Percentiles rank a stretch among this genome's conserved stretches.
Conservation (phyloP, 2,113 vertebrate genomes). For the Nibea albiflora region DNA sequence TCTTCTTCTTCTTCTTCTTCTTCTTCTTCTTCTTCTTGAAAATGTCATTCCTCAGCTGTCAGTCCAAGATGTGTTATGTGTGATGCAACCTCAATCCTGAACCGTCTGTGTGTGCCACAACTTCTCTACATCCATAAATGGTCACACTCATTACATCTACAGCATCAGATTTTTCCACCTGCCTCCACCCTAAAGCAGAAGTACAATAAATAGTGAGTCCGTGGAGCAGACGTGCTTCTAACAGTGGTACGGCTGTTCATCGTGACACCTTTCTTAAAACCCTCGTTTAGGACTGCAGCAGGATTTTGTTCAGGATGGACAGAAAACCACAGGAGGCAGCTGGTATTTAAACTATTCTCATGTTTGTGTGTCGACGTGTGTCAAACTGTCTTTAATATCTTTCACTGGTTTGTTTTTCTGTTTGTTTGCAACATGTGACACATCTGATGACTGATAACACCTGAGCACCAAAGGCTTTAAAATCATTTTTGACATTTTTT, state of each 20-base stretch:
- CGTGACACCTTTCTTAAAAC: neutral
- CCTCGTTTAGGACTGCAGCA: neutral
- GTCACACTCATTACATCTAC: too few relatives aligned
- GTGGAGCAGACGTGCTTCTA: neutral
- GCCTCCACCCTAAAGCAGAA: neutral
- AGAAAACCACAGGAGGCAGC: neutral
- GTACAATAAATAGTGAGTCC: neutral
- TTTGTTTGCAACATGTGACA: neutral
- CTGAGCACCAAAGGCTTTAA: too few relatives aligned
- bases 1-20: too few relatives aligned
- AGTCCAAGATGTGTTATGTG: too few relatives aligned
- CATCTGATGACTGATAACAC: neutral
- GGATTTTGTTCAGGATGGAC: constrained; percentile 3
- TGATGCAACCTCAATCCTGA: too few relatives aligned
- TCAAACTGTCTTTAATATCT: neutral
- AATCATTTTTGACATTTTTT: too few relatives aligned
- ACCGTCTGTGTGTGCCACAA: too few relatives aligned
- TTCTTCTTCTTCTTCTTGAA: too few relatives aligned
- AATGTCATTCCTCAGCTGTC: too few relatives aligned
- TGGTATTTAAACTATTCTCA: neutral
- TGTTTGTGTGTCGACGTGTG: neutral
- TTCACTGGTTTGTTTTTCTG: neutral
- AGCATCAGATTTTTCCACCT: too few relatives aligned
- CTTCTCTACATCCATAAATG: too few relatives aligned
- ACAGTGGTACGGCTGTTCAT: neutral